Evolutionary conservation across 1,140 invertebrate species (phyloP).

Genomic region (Homarus americanus): DNA sequence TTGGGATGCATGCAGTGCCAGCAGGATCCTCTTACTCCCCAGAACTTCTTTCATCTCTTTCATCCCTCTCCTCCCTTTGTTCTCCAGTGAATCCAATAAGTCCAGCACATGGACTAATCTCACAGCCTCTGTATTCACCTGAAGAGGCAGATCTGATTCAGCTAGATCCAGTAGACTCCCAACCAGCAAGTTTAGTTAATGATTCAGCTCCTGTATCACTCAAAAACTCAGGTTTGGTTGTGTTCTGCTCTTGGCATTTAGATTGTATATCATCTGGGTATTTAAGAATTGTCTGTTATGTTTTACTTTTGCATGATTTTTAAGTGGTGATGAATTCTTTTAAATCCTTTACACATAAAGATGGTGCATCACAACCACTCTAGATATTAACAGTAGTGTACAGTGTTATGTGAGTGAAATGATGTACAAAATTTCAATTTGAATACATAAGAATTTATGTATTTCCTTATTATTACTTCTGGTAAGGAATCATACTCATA

Average conservation of each 20-base stretch:
- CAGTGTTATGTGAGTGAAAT: no score
- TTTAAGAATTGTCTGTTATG: no score
- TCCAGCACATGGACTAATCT: neutral
- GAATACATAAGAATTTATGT: no score
- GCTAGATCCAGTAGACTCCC: neutral
- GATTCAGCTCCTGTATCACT: slow-evolving; percentile 27
- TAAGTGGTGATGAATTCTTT: no score
- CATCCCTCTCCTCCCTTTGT: slow-evolving; percentile 27
- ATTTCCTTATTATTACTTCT: no score
- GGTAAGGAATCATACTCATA: no score
- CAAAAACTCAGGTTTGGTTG: slow-evolving; percentile 27
- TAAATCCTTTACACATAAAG: no score
- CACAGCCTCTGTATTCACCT: neutral
- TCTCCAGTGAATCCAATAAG: slow-evolving; percentile 21
- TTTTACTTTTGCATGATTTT: no score
- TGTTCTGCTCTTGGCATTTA: neutral
- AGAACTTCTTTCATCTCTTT: slow-evolving; percentile 23
- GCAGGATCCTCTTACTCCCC: slow-evolving; percentile 21
- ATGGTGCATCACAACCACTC: no score
- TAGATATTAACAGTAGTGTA: no score
- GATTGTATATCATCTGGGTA: neutral
- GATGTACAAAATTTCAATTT: no score
- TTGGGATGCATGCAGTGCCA: neutral
- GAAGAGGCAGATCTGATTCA: neutral
- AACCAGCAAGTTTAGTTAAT: slow-evolving; percentile 12